A percentile compares a stretch with the other conserved stretches of the same genome.
Conservation (phyloP, 53 echinoderm and acorn worm species). For the Crossaster papposus region DNA sequence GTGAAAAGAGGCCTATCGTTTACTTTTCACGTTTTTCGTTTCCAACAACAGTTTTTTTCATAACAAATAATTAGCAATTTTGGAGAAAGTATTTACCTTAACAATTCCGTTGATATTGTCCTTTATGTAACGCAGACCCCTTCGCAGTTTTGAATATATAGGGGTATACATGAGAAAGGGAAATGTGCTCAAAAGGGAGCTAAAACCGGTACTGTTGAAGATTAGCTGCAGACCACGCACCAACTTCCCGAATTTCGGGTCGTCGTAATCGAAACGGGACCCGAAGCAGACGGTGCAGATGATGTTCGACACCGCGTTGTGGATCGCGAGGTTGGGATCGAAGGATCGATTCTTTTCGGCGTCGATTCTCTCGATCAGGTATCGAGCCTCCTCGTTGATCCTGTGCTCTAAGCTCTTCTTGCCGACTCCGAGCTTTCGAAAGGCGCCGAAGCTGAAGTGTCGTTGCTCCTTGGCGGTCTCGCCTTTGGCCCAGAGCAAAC, state of each 20-base stretch:
- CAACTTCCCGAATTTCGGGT: constrained; percentile 9
- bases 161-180: not conserved
- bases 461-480: constrained; percentile 70
- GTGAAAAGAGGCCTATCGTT: too few relatives aligned
- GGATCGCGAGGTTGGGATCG: constrained; percentile 46
- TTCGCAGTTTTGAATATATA: not conserved
- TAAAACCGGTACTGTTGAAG: not conserved
- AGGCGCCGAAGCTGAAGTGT: constrained; percentile 73
- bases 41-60: too few relatives aligned
- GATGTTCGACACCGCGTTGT: constrained; percentile 73
- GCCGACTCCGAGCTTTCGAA: constrained; percentile 88
- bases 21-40: too few relatives aligned
- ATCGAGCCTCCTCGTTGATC: constrained; percentile 75
- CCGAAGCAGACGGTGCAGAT: constrained; percentile 79
- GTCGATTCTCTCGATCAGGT: constrained; percentile 50
- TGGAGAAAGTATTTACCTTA: not conserved
- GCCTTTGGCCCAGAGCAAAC: constrained; percentile 74
- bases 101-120: not conserved
- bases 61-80: too few relatives aligned
- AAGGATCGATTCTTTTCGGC: constrained; percentile 48
- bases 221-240: not conserved
- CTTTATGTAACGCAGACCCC: not conserved
- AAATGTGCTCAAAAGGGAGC: not conserved
- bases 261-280: constrained; percentile 44
- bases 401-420: constrained; percentile 70